These are phyloP conservation scores for Rhagologus leucostigma DNA, from an alignment of 2,113 vertebrate genomes.

Conservation along the genomic window DNA sequence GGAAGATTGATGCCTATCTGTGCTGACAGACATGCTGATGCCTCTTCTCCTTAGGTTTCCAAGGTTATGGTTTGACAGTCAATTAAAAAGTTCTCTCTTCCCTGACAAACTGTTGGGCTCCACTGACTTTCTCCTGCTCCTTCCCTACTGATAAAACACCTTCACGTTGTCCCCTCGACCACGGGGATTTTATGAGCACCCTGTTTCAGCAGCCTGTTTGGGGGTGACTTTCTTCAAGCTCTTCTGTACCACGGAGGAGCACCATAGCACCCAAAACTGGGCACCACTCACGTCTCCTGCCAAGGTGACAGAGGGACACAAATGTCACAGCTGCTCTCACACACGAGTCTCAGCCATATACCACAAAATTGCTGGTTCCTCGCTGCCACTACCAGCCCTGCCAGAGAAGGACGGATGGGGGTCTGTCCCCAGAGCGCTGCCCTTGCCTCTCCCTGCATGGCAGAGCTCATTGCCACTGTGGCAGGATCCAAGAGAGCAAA, in stretches of 20 bases:
- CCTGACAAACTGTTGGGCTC: neutral
- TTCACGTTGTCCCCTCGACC: neutral
- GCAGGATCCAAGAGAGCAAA: neutral
- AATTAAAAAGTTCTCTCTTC: slow-evolving; percentile 42
- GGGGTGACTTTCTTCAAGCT: neutral
- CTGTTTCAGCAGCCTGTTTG: neutral
- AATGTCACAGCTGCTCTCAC: neutral
- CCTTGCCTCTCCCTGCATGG: neutral
- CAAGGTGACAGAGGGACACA: neutral
- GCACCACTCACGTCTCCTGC: fast-evolving
- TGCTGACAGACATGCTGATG: slow-evolving; percentile 35
- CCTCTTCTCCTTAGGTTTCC: slow-evolving; percentile 20
- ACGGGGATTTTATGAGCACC: neutral
- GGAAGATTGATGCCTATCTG: slow-evolving; percentile 23
- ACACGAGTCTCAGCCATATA: fast-evolving
- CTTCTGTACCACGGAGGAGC: fast-evolving
- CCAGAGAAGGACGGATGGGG: neutral
- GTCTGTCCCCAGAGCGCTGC: neutral
- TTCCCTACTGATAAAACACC: neutral
- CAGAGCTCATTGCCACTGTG: neutral
- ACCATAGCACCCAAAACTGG: fast-evolving
- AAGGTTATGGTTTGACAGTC: slow-evolving; percentile 33
- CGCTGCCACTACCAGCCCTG: neutral
- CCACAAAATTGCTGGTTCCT: neutral
- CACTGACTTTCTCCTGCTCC: neutral